Evolutionary conservation across 1,140 invertebrate genomes (phyloP).

Genomic region (Chironomus tepperi): DNA sequence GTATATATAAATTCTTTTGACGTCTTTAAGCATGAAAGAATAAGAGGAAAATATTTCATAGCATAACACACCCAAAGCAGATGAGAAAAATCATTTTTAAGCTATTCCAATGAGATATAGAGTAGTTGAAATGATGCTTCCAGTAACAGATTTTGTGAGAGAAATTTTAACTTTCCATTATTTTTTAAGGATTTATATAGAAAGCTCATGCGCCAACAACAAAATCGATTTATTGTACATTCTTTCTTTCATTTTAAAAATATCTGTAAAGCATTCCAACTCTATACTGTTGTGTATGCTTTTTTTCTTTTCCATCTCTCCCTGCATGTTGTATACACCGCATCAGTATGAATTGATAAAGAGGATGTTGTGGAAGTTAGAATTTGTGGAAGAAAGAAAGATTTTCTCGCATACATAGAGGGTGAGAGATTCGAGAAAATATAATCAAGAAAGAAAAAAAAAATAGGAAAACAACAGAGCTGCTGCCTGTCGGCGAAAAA

Average conservation of each 20-base stretch:
- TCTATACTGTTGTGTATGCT: background rate
- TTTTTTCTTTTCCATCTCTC: background rate
- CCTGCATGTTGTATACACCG: background rate
- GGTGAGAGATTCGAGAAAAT: background rate
- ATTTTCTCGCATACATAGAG: background rate
- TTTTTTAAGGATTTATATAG: background rate
- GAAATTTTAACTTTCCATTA: background rate
- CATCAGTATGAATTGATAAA: constrained; percentile 13
- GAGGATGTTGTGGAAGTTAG: background rate
- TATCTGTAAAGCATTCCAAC: background rate
- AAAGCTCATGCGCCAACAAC: constrained; percentile 19
- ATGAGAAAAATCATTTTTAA: background rate
- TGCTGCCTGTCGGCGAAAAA: constrained; percentile 17
- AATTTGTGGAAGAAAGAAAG: background rate
- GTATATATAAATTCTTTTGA: background rate
- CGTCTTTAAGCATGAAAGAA: background rate
- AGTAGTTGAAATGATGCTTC: background rate
- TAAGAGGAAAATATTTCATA: background rate
- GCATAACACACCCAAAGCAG: constrained; percentile 18
- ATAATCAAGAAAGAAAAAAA: background rate
- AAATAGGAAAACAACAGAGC: background rate
- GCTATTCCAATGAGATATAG: too few species aligned
- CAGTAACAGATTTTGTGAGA: background rate
- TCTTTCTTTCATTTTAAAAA: background rate
- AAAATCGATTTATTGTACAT: constrained; percentile 9